Conservation (phyloP, 2,113 vertebrate genomes). For the Ophthalmolycus amberensis region DNA sequence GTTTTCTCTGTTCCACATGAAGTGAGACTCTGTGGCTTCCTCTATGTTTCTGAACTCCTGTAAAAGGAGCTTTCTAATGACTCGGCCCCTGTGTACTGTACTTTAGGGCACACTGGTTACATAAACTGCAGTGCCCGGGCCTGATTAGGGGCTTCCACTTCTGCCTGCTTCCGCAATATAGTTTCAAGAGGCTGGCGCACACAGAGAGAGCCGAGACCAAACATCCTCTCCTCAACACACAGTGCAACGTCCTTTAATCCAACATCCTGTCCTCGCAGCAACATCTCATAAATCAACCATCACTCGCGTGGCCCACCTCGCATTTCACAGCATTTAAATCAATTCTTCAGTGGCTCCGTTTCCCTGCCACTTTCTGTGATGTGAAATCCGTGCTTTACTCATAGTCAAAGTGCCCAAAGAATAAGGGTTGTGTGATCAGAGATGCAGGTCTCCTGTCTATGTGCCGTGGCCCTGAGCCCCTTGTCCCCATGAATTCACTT, state of each 20-base stretch:
- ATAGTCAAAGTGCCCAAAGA: slow-evolving; percentile 48
- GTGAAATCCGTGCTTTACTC: slow-evolving; percentile 45
- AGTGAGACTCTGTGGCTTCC: slow-evolving; percentile 2
- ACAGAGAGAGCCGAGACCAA: slow-evolving; percentile 3
- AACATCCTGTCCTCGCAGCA: slow-evolving; percentile 19
- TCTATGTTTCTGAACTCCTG: neutral
- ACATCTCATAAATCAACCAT: slow-evolving; percentile 55
- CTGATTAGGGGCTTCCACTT: slow-evolving; percentile 26
- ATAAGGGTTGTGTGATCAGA: slow-evolving; percentile 55
- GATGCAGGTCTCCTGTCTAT: slow-evolving; percentile 50
- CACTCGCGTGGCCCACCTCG: slow-evolving; percentile 32
- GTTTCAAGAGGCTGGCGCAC: neutral
- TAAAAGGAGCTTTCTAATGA: slow-evolving; percentile 29
- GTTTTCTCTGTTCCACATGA: slow-evolving; percentile 5
- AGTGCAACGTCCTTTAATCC: slow-evolving; percentile 6
- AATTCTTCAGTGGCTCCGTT: slow-evolving; percentile 42
- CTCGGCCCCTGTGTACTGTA: neutral
- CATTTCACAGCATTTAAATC: slow-evolving; percentile 60
- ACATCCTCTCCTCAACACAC: slow-evolving; percentile 6
- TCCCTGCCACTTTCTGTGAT: slow-evolving; percentile 44
- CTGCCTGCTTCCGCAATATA: slow-evolving; percentile 23
- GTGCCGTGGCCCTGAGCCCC: slow-evolving; percentile 37
- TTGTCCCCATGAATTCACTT: slow-evolving; percentile 54
- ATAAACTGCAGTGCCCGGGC: slow-evolving; percentile 8
- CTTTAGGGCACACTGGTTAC: slow-evolving; percentile 4